Percentiles rank a stretch among this genome's conserved stretches.
Conservation (phyloP, 2,113 vertebrate genomes). For the Sula dactylatra region DNA sequence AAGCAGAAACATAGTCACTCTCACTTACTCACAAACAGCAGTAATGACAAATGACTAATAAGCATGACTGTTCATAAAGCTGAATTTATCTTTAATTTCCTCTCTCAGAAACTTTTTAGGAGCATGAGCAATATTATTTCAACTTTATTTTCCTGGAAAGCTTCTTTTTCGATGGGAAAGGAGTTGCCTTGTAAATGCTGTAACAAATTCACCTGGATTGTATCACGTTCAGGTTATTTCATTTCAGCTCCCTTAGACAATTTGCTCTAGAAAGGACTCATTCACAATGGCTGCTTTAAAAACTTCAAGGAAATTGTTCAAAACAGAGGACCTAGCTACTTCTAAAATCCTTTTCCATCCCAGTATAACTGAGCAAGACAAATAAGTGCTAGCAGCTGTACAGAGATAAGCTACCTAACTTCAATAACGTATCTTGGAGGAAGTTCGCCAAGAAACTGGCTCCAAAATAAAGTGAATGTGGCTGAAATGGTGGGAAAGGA, state of each 20-base stretch:
- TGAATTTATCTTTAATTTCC: slow-evolving; percentile 12
- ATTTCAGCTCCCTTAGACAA: not conserved
- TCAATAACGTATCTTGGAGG: not conserved
- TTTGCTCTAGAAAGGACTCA: not conserved
- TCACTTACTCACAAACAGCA: not conserved
- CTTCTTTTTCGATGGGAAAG: not conserved
- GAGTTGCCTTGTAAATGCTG: not conserved
- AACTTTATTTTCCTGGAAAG: not conserved
- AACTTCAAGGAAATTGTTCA: not conserved
- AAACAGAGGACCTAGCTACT: not conserved
- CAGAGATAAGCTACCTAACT: not conserved
- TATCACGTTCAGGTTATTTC: not conserved
- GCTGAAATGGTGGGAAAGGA: not conserved
- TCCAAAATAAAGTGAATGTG: not conserved
- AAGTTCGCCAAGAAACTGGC: not conserved
- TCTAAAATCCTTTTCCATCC: not conserved
- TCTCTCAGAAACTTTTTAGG: not conserved
- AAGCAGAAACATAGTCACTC: not conserved
- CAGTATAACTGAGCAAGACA: not conserved
- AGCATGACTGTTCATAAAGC: not conserved
- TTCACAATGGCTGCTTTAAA: not conserved
- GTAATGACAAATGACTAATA: not conserved
- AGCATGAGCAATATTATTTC: not conserved
- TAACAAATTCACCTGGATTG: not conserved
- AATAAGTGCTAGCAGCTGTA: not conserved